A percentile compares a stretch with the other conserved stretches of the same genome.
phyloP scores from a whole-genome alignment of 2,797 vertebrate genomes.

The Alosa sapidissima region DNA sequence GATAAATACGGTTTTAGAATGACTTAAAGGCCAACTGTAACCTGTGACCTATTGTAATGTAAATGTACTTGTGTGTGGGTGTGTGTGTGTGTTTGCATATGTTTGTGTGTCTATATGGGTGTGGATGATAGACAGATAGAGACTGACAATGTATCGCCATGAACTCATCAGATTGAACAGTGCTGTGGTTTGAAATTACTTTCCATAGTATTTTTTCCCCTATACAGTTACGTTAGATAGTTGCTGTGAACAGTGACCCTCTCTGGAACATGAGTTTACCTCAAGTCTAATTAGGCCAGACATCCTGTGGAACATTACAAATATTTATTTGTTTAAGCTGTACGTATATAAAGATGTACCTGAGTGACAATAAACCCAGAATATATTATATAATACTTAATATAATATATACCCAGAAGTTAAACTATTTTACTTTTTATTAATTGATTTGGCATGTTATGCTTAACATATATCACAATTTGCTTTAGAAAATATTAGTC shows the following conservation, averaged over 20 bases:
- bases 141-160: neutral
- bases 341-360: too few species aligned
- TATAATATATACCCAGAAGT: too few species aligned
- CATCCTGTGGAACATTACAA: neutral
- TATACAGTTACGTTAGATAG: constrained; percentile 54
- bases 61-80: neutral
- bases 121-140: neutral
- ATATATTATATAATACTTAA: too few species aligned
- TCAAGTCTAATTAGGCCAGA: neutral
- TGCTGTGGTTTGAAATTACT: constrained; percentile 59
- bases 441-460: too few species aligned
- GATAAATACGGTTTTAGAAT: neutral
- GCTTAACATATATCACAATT: neutral
- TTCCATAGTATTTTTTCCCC: constrained; percentile 61
- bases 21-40: neutral
- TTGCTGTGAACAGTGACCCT: neutral
- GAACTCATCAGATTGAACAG: too few species aligned
- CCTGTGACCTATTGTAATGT: neutral
- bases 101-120: neutral
- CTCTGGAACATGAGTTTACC: constrained; percentile 49
- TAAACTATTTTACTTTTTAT: too few species aligned
- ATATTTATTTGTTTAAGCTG: too few species aligned
- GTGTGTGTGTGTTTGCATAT: neutral
- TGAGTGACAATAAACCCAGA: too few species aligned
- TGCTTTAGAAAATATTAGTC: neutral